Evolutionary conservation across 2,113 vertebrate genomes (phyloP).

Genomic region (Saguinus imperator): DNA sequence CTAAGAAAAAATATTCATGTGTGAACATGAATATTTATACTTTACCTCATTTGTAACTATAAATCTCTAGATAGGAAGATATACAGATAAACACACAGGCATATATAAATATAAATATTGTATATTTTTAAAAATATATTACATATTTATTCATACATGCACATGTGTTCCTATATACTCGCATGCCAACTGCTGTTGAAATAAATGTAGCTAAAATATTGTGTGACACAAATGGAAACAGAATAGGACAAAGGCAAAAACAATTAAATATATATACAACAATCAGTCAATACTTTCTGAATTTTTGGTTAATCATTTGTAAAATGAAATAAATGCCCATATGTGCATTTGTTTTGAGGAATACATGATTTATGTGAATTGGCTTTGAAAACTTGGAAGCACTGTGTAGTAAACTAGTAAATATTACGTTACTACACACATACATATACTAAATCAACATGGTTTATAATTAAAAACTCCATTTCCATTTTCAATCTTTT

Average conservation of each 20-base stretch:
- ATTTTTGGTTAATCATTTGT: background rate
- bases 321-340: background rate
- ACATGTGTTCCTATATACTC: background rate
- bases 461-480: background rate
- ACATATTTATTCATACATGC: background rate
- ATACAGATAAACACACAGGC: background rate
- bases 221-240: background rate
- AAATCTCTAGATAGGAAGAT: too few relatives aligned
- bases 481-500: background rate
- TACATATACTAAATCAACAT: background rate
- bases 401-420: background rate
- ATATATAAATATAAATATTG: background rate
- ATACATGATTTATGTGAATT: background rate
- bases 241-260: fast-evolving
- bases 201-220: background rate
- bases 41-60: background rate
- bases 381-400: background rate
- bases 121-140: background rate
- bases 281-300: background rate
- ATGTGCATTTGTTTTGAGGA: background rate
- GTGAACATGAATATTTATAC: background rate
- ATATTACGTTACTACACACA: background rate
- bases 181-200: background rate
- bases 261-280: background rate
- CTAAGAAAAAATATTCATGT: background rate